These are phyloP conservation scores for Xestia ashworthii DNA, from an alignment of 2,888 invertebrate species.

Conservation along the genomic window DNA sequence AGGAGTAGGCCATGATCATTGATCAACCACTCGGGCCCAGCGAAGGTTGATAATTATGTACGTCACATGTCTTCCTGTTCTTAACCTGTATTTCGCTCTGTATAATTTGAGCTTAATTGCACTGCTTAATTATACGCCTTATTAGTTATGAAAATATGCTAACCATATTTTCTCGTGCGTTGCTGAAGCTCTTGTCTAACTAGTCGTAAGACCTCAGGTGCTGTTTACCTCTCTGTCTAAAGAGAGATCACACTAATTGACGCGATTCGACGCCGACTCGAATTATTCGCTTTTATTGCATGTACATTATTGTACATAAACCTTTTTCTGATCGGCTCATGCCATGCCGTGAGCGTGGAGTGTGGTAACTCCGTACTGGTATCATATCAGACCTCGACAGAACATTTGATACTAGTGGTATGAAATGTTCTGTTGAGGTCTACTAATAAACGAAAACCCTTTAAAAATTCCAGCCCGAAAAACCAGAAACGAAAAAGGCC, in stretches of 20 bases:
- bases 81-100: background rate
- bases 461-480: slow-evolving; percentile 74
- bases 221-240: background rate
- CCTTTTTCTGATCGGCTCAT: background rate
- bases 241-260: background rate
- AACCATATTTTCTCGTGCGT: background rate
- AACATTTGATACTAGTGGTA: too few relatives aligned
- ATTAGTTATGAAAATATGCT: background rate
- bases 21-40: background rate
- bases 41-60: background rate
- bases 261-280: background rate
- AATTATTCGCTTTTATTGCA: background rate
- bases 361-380: background rate
- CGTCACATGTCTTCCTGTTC: background rate
- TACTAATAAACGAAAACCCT: background rate
- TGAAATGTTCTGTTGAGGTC: background rate
- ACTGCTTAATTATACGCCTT: background rate
- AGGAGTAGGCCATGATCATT: background rate
- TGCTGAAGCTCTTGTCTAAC: background rate
- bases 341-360: background rate
- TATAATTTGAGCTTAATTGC: background rate
- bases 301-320: background rate
- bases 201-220: too few relatives aligned
- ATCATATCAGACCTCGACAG: too few relatives aligned
- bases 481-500: slow-evolving; percentile 67